phyloP scores from a whole-genome alignment of 2,113 vertebrate species.

The Polyodon spathula region DNA sequence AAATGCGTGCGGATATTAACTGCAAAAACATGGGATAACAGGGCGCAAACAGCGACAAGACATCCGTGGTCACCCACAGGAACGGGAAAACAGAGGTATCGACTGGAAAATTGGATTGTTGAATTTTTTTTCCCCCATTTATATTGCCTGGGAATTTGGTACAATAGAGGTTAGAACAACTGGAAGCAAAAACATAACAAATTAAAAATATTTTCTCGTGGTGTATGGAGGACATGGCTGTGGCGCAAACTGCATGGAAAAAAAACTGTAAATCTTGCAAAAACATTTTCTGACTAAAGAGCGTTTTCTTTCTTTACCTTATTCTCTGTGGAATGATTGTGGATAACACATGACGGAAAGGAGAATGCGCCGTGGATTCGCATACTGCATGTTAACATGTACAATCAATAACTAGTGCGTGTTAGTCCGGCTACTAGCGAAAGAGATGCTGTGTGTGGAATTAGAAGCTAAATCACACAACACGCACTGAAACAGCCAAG shows the following conservation, averaged over 20 bases:
- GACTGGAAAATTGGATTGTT: too few relatives aligned
- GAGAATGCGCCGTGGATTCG: slow-evolving; percentile 21
- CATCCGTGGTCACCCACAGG: background rate
- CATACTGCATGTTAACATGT: slow-evolving; percentile 22
- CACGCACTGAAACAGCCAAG: too few relatives aligned
- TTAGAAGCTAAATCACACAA: too few relatives aligned
- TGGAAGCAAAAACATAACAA: too few relatives aligned
- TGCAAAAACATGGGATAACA: slow-evolving; percentile 36
- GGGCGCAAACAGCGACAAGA: background rate
- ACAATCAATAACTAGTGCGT: background rate
- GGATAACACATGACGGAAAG: slow-evolving; percentile 39
- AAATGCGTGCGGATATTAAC: slow-evolving; percentile 1
- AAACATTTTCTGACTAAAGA: background rate
- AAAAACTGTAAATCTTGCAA: background rate
- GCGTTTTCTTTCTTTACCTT: slow-evolving; percentile 21
- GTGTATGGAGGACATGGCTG: background rate
- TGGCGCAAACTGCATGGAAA: background rate
- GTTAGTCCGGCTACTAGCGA: too few relatives aligned
- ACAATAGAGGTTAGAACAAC: background rate
- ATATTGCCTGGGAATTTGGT: background rate
- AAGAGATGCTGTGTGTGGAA: too few relatives aligned
- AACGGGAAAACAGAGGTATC: slow-evolving; percentile 5
- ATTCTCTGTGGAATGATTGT: slow-evolving; percentile 23
- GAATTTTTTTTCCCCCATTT: slow-evolving; percentile 28
- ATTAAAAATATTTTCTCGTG: too few relatives aligned